Conservation (phyloP, 2,888 invertebrate genomes). For the Drosophila neonasuta region DNA sequence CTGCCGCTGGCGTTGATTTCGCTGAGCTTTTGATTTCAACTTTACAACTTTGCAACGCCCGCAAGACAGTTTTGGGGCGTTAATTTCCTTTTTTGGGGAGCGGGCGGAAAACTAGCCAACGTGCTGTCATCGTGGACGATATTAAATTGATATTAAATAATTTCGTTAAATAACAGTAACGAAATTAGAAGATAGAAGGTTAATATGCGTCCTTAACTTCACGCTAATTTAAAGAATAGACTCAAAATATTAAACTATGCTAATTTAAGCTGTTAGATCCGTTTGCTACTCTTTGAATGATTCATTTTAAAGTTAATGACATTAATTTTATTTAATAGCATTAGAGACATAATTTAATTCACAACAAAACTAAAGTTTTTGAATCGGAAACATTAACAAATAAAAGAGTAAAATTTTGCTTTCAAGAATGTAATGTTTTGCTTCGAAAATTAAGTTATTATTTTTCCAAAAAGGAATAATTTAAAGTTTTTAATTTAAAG, state of each 20-base stretch:
- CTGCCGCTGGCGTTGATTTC: slow-evolving; percentile 47
- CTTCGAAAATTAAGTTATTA: too few species aligned
- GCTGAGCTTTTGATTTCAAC: slow-evolving; percentile 51
- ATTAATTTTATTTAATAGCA: too few species aligned
- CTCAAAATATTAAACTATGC: background rate
- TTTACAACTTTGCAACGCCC: slow-evolving; percentile 21
- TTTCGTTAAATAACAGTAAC: background rate
- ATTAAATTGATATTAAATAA: slow-evolving; percentile 5
- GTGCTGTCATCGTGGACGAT: slow-evolving; percentile 12
- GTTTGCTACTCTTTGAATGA: background rate
- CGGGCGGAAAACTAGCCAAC: slow-evolving; percentile 6
- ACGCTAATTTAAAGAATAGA: background rate
- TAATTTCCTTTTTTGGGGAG: slow-evolving; percentile 43
- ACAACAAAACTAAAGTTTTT: too few species aligned
- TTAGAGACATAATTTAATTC: too few species aligned
- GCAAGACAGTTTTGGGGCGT: slow-evolving; percentile 18
- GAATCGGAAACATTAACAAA: too few species aligned
- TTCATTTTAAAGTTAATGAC: too few species aligned
- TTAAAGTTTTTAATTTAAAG: too few species aligned
- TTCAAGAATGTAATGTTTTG: too few species aligned
- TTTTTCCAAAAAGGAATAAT: too few species aligned
- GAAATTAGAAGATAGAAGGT: background rate
- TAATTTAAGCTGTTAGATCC: background rate
- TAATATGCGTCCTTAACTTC: background rate
- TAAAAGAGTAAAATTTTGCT: too few species aligned